Conservation (phyloP, 2,113 vertebrate genomes). For the Mixornis gularis region DNA sequence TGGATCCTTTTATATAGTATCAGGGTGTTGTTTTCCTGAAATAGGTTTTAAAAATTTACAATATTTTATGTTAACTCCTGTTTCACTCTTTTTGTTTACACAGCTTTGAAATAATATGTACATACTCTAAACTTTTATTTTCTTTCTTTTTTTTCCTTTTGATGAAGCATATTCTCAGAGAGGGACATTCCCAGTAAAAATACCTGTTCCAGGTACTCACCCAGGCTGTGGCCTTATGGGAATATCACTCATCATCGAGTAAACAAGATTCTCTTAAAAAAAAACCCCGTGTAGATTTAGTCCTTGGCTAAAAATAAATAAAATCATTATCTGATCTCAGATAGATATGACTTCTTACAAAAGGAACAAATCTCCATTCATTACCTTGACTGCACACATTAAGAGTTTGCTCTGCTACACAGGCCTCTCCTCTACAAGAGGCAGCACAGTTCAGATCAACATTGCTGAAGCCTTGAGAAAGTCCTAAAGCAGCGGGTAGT, state of each 20-base stretch:
- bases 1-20: not conserved
- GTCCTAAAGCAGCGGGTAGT: not conserved
- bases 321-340: not conserved
- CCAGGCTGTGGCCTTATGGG: not conserved
- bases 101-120: not conserved
- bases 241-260: not conserved
- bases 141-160: not conserved
- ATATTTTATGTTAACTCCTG: not conserved
- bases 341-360: not conserved
- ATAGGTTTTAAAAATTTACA: not conserved
- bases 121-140: not conserved
- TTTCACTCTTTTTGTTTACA: not conserved
- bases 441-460: not conserved
- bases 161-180: not conserved
- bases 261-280: not conserved
- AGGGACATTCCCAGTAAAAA: not conserved
- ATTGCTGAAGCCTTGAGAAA: slow-evolving; percentile 17
- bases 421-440: not conserved
- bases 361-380: not conserved
- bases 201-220: not conserved
- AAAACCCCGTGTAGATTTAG: not conserved
- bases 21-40: not conserved
- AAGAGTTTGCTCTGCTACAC: not conserved
- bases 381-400: not conserved
- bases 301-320: not conserved